Evolutionary conservation across 2,113 vertebrate genomes (phyloP).

Genomic region (Nothocercus julius): DNA sequence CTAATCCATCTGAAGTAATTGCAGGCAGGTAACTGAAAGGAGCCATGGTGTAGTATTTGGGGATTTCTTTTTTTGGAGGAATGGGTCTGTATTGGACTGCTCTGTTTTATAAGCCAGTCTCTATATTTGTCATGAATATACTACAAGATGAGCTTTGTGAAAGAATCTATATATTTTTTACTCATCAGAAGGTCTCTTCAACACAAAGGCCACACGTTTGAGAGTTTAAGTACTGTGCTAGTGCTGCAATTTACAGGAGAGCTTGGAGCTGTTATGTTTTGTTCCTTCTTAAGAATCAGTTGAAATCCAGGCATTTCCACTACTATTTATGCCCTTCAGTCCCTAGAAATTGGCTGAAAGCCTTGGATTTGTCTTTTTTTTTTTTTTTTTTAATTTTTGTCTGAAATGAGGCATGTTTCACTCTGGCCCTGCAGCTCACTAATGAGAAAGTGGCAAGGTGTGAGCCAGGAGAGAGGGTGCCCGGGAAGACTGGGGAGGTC

Average conservation of each 20-base stretch:
- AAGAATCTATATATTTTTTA: neutral
- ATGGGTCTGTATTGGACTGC: neutral
- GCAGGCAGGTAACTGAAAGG: neutral
- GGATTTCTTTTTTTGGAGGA: neutral
- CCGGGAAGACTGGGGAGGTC: neutral
- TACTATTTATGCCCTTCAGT: slow-evolving; percentile 36
- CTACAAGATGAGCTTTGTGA: neutral
- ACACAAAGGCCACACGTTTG: neutral
- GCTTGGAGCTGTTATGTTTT: neutral
- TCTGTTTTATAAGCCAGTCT: slow-evolving; percentile 9
- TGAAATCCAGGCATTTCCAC: slow-evolving; percentile 25
- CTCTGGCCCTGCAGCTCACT: neutral
- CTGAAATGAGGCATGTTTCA: slow-evolving; percentile 6
- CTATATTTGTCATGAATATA: neutral
- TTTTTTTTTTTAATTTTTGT: neutral
- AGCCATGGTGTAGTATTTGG: neutral
- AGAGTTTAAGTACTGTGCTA: neutral
- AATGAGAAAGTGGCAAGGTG: neutral
- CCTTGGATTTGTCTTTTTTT: slow-evolving; percentile 25
- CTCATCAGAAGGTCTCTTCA: neutral
- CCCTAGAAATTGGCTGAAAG: slow-evolving; percentile 1
- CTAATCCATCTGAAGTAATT: slow-evolving; percentile 3
- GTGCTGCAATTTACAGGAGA: neutral
- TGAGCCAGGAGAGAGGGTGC: neutral
- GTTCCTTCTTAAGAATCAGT: neutral